Evolutionary conservation across 2,888 invertebrate species (phyloP).

Genomic region (Boloria euphrosyne): DNA sequence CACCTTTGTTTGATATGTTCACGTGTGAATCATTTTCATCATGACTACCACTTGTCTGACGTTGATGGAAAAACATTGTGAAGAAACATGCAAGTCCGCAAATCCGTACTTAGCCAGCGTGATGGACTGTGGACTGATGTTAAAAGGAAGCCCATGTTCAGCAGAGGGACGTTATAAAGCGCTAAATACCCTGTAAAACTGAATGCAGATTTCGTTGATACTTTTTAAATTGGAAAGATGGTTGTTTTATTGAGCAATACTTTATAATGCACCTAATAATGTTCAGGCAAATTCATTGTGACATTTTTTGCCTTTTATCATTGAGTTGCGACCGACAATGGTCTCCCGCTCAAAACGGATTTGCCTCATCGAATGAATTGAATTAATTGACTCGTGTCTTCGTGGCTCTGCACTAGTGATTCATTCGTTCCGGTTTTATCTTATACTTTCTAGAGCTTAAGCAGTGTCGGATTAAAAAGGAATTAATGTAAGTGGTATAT

Average conservation of each 20-base stretch:
- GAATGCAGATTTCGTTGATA: too few species aligned
- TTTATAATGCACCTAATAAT: slow-evolving; percentile 28
- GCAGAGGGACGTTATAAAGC: too few species aligned
- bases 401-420: slow-evolving; percentile 45
- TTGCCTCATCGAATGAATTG: slow-evolving; percentile 61
- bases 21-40: too few species aligned
- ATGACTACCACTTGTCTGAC: too few species aligned
- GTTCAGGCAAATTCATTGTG: slow-evolving; percentile 23
- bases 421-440: slow-evolving; percentile 39
- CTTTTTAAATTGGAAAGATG: background rate
- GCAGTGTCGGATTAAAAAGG: slow-evolving; percentile 4
- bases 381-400: slow-evolving; percentile 63
- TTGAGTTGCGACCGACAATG: slow-evolving; percentile 43
- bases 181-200: too few species aligned
- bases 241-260: slow-evolving; percentile 3
- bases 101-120: too few species aligned
- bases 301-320: slow-evolving; percentile 37
- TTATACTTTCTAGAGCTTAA: slow-evolving; percentile 28
- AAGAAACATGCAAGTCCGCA: too few species aligned
- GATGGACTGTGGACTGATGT: too few species aligned
- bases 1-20: too few species aligned
- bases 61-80: too few species aligned
- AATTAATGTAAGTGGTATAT: too few species aligned
- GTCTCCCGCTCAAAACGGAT: slow-evolving; percentile 44
- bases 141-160: too few species aligned